Evolutionary conservation across 2,113 vertebrate species (phyloP), one percentile per base, ranked within the genome.

Genomic region (Papio anubis): DNA sequence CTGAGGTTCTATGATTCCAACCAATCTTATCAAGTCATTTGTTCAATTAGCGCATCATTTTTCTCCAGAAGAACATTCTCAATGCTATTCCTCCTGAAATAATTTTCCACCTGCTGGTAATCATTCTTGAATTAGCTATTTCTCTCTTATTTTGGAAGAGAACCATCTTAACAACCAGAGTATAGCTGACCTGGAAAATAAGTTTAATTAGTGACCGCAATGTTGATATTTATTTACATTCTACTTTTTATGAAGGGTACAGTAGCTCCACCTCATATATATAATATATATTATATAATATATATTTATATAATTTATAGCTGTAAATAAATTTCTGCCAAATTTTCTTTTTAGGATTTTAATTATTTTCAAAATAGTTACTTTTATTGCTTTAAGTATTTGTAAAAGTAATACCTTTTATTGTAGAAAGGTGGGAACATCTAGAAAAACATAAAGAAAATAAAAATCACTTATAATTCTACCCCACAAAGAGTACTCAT

Each of bases 341-440:
- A 32, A 83, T 93, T 88, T 96, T 97, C 66, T 93, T 50, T 78
- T 78, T 59, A 55, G 27, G 14, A 76, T 93, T 86, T 90, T 76
- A 88, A 83, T 82, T 97, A 57, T 96, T 93, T 38, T 66, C 23
- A 73, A 45, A 93, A 66, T 35, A 48, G 16, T 76, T 57, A 72
- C 5, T 79, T 43, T 66, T 79, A 64, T 61, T 72, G 3, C 83
- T 95, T 93, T 76, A 57, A 72, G 20, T 90, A 61, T 52, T 87
- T 80, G 40, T 38, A 55, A 38, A 88, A 79, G 8, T 92, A 92
- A 50, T 79, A 50, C 12, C 25, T 79, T 78, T 90, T 14, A 73
- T 6, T 89, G 3, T 45, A 94, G 32, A 84, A 92, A 95, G 84
- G 6, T 80, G 40, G 20, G 17, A 83, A 78, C 52, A 17, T 84